phyloP scores from a whole-genome alignment of 1,140 invertebrate genomes.

The Metopolophium dirhodum region DNA sequence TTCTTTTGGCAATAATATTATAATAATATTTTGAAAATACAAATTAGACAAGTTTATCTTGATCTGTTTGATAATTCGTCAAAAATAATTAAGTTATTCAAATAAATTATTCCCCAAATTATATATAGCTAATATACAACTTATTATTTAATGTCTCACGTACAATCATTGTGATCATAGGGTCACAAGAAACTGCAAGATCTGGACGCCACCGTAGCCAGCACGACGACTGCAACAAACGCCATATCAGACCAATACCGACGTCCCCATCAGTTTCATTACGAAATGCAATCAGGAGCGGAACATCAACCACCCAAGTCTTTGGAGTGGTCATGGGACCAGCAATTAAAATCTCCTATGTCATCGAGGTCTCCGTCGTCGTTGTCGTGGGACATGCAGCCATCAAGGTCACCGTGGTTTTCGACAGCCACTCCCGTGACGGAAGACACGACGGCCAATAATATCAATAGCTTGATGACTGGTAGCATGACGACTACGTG shows the following conservation, averaged over 20 bases:
- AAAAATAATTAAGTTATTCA: too few species aligned
- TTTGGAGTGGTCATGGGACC: slow-evolving; percentile 28
- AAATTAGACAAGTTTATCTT: too few species aligned
- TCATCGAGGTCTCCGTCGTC: background rate
- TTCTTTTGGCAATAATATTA: too few species aligned
- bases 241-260: background rate
- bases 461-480: background rate
- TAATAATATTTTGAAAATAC: too few species aligned
- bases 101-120: too few species aligned
- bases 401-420: background rate
- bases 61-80: too few species aligned
- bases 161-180: background rate
- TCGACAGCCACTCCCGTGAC: background rate
- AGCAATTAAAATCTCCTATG: background rate
- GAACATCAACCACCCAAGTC: background rate
- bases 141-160: too few species aligned
- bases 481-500: slow-evolving; percentile 27
- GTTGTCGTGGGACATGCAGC: background rate
- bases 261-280: too few species aligned
- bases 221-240: background rate
- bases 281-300: background rate
- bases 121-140: too few species aligned
- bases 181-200: slow-evolving; percentile 36
- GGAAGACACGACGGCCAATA: background rate
- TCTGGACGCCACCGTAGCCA: background rate